Evolutionary conservation across 2,888 invertebrate genomes (phyloP).

Genomic region (Eilema sororculum): DNA sequence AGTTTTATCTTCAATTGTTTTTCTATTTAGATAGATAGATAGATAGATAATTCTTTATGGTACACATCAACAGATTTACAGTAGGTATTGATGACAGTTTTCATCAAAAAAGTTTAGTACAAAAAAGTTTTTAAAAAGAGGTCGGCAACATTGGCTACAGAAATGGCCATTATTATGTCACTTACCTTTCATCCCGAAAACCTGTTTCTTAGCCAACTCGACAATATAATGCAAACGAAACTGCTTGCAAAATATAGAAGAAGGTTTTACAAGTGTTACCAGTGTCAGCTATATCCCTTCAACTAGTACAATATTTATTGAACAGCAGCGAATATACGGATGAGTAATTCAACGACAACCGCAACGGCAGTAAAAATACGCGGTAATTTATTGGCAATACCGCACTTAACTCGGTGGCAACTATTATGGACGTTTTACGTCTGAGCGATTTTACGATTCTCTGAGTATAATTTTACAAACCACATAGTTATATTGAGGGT

Average conservation of each 20-base stretch:
- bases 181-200: too few relatives aligned
- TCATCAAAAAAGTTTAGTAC: too few relatives aligned
- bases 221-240: too few relatives aligned
- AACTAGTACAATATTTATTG: constrained; percentile 1
- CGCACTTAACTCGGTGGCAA: constrained; percentile 45
- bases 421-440: constrained; percentile 58
- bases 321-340: constrained; percentile 4
- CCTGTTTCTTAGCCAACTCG: too few relatives aligned
- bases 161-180: too few relatives aligned
- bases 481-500: neutral
- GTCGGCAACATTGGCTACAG: too few relatives aligned
- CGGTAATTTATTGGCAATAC: constrained; percentile 27
- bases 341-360: constrained; percentile 18
- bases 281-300: neutral
- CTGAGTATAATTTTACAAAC: constrained; percentile 55
- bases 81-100: too few relatives aligned
- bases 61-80: too few relatives aligned
- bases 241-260: neutral
- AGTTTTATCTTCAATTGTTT: too few relatives aligned
- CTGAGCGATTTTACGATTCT: constrained; percentile 65
- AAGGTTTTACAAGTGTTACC: neutral
- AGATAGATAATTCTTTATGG: too few relatives aligned
- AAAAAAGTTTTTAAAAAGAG: too few relatives aligned
- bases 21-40: too few relatives aligned
- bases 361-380: constrained; percentile 31